These are phyloP conservation scores for Archilochus colubris DNA, from an alignment of 2,113 vertebrate species.

Conservation along the genomic window DNA sequence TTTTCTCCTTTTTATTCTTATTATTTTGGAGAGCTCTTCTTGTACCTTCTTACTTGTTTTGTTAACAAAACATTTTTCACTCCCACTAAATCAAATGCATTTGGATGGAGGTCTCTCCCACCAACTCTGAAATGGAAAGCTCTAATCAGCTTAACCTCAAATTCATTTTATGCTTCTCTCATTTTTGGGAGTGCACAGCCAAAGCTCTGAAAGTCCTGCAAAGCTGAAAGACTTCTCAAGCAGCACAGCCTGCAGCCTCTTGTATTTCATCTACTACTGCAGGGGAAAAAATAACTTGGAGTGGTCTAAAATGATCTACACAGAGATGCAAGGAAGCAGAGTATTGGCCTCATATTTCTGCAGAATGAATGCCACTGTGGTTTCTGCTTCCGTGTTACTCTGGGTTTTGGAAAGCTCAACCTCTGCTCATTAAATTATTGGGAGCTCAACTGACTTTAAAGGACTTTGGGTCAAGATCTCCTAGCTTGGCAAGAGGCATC, in stretches of 20 bases:
- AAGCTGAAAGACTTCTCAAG: not conserved
- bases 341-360: not conserved
- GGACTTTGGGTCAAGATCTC: not conserved
- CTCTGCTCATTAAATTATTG: not conserved
- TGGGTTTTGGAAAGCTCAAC: not conserved
- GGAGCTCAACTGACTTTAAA: not conserved
- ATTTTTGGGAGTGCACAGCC: not conserved
- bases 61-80: not conserved
- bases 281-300: not conserved
- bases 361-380: not conserved
- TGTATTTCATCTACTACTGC: not conserved
- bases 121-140: not conserved
- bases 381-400: not conserved
- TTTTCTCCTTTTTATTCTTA: not conserved
- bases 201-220: not conserved
- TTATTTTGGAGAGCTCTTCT: not conserved
- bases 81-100: not conserved
- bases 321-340: not conserved
- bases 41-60: not conserved
- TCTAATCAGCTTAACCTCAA: constrained; percentile 16
- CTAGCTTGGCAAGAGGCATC: not conserved
- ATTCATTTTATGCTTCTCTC: not conserved
- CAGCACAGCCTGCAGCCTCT: not conserved
- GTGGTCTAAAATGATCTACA: not conserved
- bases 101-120: not conserved